Evolutionary conservation across 2,113 vertebrate species (phyloP).

Genomic region (Ia io): DNA sequence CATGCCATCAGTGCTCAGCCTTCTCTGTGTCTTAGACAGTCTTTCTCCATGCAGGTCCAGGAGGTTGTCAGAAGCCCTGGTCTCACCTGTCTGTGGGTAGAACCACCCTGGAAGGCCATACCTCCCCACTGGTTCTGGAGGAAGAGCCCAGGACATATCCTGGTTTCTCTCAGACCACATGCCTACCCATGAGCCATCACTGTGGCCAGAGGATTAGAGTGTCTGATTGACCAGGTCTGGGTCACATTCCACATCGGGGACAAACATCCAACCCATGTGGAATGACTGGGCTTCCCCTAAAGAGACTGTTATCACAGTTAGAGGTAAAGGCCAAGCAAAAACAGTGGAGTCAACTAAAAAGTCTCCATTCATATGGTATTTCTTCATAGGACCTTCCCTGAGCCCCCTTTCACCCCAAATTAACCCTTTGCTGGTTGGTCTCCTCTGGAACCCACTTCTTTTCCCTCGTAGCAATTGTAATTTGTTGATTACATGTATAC

Average conservation of each 20-base stretch:
- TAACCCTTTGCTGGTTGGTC: not conserved
- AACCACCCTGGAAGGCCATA: fast-evolving
- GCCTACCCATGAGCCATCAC: not conserved
- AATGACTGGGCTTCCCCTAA: not conserved
- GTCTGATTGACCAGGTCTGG: not conserved
- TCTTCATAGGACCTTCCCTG: not conserved
- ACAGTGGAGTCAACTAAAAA: not conserved
- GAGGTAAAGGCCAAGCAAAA: not conserved
- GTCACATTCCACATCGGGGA: not conserved
- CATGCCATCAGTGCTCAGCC: fast-evolving
- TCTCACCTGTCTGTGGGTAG: fast-evolving
- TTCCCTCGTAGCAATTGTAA: not conserved
- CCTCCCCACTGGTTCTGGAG: not conserved
- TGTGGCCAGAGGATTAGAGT: not conserved
- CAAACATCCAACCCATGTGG: not conserved
- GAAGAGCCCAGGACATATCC: not conserved
- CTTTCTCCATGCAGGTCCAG: not conserved
- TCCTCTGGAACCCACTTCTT: not conserved
- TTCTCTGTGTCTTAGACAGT: not conserved
- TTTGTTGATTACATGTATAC: not conserved
- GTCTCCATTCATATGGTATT: fast-evolving
- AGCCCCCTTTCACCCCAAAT: not conserved
- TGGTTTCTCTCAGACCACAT: not conserved
- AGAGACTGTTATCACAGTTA: not conserved
- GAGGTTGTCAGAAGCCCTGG: not conserved